Conservation (phyloP, 2,797 vertebrate species). For the Nothura maculosa region DNA sequence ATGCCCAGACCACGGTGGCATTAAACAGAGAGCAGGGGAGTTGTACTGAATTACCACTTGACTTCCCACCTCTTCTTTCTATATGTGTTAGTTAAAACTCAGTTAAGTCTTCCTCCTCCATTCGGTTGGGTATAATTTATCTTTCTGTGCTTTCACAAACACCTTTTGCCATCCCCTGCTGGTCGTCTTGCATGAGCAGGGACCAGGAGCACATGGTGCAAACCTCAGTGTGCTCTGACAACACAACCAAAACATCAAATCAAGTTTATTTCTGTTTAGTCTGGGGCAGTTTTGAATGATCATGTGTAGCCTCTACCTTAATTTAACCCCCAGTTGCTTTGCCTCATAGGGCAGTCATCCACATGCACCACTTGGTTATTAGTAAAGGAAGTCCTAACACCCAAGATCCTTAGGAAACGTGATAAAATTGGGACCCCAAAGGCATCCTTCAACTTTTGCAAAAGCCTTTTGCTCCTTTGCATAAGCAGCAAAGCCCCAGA, state of each 20-base stretch:
- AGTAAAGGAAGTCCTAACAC: not conserved
- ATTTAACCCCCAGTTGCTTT: not conserved
- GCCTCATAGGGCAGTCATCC: not conserved
- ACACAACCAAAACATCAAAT: not conserved
- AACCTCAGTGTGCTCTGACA: not conserved
- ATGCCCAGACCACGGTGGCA: rapidly evolving
- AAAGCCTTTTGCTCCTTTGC: not conserved
- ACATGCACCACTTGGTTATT: not conserved
- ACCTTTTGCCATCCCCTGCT: not conserved
- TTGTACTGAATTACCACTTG: too few species aligned
- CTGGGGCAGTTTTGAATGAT: not conserved
- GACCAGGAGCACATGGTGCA: not conserved
- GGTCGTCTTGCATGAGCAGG: not conserved
- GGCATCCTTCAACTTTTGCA: not conserved
- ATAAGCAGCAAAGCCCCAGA: not conserved
- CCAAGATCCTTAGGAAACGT: not conserved
- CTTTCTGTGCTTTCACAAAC: not conserved
- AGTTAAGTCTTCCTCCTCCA: not conserved
- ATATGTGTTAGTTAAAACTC: not conserved
- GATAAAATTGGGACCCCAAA: not conserved
- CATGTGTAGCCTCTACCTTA: not conserved
- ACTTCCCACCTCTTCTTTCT: not conserved
- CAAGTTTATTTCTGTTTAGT: not conserved
- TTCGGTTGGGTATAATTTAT: rapidly evolving
- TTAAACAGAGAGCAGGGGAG: too few species aligned